These are phyloP conservation scores for Mesocentrotus franciscanus DNA, from an alignment of 53 echinoderm and acorn worm species.

Conservation along the genomic window DNA sequence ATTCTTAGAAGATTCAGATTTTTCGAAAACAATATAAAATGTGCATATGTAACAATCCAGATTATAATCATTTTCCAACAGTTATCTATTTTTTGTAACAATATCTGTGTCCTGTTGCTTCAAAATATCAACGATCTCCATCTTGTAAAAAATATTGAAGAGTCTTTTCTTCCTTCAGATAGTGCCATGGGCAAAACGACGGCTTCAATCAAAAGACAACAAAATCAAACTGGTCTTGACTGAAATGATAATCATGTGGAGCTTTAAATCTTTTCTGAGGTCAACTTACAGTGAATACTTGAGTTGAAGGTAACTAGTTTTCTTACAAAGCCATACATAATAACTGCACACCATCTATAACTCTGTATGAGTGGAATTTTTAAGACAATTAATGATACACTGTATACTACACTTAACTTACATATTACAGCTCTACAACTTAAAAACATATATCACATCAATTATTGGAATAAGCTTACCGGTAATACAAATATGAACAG, in stretches of 20 bases:
- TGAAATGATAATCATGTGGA: not conserved
- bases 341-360: not conserved
- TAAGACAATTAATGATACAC: not conserved
- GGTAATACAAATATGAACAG: conserved; percentile 13
- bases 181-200: not conserved
- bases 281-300: not conserved
- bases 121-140: not conserved
- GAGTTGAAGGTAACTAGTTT: not conserved
- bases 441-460: conserved; percentile 9
- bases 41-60: no score
- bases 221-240: not conserved
- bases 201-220: not conserved
- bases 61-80: not conserved
- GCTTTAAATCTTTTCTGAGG: not conserved
- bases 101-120: not conserved
- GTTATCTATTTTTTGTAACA: not conserved
- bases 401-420: not conserved
- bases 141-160: not conserved
- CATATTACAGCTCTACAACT: not conserved
- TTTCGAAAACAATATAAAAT: not conserved
- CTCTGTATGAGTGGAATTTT: no score
- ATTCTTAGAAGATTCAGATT: not conserved
- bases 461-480: conserved; percentile 15
- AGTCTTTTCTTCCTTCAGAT: not conserved
- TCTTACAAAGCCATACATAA: not conserved